Evolutionary conservation across 2,888 invertebrate species (phyloP).

Genomic region (Antitype chi): DNA sequence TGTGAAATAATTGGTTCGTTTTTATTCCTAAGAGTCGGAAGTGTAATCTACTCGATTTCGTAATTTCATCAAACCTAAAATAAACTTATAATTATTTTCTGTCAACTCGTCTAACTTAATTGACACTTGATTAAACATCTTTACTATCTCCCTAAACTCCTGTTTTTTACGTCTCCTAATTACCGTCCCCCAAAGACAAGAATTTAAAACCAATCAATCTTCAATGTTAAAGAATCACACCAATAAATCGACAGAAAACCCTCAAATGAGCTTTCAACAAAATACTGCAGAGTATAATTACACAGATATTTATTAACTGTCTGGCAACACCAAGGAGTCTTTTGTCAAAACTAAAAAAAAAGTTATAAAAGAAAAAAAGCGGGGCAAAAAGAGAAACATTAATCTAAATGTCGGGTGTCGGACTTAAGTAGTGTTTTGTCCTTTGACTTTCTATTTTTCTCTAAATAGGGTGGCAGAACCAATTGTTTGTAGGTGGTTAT

Average conservation of each 20-base stretch:
- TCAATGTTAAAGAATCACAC: constrained; percentile 67
- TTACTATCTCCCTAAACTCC: neutral
- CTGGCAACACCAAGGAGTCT: constrained; percentile 69
- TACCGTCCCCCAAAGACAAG: constrained; percentile 55
- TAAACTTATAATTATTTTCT: neutral
- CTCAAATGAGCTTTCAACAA: constrained; percentile 88
- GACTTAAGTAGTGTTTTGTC: constrained; percentile 81
- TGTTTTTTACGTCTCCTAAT: constrained; percentile 49
- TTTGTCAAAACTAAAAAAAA: constrained; percentile 71
- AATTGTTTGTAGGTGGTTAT: constrained; percentile 40
- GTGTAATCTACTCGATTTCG: neutral
- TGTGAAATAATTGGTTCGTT: neutral
- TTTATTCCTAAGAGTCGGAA: no score
- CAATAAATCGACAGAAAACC: constrained; percentile 80
- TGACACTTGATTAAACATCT: constrained; percentile 14
- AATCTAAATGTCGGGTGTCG: constrained; percentile 80
- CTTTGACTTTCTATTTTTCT: constrained; percentile 75
- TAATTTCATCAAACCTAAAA: neutral
- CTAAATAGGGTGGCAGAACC: constrained; percentile 66
- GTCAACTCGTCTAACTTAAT: neutral
- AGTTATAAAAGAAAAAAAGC: constrained; percentile 47
- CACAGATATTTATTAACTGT: constrained; percentile 85
- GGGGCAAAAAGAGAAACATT: constrained; percentile 78
- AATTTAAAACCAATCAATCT: constrained; percentile 68
- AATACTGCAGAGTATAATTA: constrained; percentile 86